Base-by-base conservation (phyloP, 2,113 vertebrate genomes). In the Megalops atlanticus region DNA sequence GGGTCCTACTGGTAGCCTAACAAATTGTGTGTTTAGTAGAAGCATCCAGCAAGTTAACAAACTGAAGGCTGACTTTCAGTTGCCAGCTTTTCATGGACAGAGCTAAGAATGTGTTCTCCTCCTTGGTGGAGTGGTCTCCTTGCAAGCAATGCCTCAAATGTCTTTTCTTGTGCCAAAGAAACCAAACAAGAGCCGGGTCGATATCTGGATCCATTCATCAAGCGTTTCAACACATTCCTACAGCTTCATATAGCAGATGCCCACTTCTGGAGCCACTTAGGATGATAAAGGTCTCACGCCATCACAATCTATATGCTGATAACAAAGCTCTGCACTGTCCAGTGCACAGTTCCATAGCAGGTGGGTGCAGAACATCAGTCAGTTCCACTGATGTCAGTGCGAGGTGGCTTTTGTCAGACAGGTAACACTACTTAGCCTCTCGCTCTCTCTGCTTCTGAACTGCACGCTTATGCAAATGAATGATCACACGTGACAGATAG, bases 161-260 rank as follows among this genome's bases (percentile, higher is more conserved):
- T 73, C 38, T 73, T 10, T 16, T 21, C 39, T 12, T 21, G 24
- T 39, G 35, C 38, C 38, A 39, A 24, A 38, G 3, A 72, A 72
- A 72, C 31, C 36, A 36, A 38, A 38, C 24, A 24, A 73, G 14
- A 15, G 38, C 38, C 39, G 21, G 18, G 16, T 39, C 16, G 24
- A 73, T 73, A 73, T 73, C 58, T 64, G 24, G 58, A 27, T 64
- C 24, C 58, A 64, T 31, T 64, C 58, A 64, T 64, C 58, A 64
- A 31, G 11, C 58, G 31, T n/a, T 64, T 64, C 4, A 31, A 64
- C 58, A 64, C 58, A 64, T 58, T 58, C 52, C n/a, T 64, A 27
- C 31, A n/a, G n/a, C n/a, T n/a, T n/a, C n/a, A n/a, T n/a, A n/a
- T n/a, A n/a, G n/a, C n/a, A n/a, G 21, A 64, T 31, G 58, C 24